phyloP scores from a whole-genome alignment of 1,140 invertebrate genomes.

The Cepaea nemoralis region DNA sequence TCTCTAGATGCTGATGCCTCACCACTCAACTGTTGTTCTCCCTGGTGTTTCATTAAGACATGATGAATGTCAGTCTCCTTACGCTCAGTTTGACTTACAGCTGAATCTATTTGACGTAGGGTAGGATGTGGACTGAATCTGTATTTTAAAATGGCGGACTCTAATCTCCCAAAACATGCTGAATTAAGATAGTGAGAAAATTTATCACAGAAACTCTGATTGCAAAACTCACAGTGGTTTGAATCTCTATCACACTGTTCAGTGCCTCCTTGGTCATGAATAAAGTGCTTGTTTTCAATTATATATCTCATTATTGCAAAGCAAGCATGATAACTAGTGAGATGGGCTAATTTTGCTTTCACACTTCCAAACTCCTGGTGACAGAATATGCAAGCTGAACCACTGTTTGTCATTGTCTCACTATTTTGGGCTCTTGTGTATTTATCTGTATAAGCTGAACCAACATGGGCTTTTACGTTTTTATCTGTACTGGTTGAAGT shows the following conservation, averaged over 20 bases:
- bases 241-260: neutral
- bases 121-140: neutral
- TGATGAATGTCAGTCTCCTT: neutral
- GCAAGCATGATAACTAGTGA: neutral
- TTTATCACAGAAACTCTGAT: neutral
- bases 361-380: neutral
- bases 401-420: neutral
- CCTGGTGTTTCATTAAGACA: neutral
- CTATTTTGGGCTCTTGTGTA: neutral
- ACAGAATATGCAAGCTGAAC: neutral
- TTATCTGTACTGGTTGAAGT: too few relatives aligned
- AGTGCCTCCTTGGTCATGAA: neutral
- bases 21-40: neutral
- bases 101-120: neutral
- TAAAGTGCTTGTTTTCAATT: neutral
- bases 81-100: neutral
- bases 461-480: too few relatives aligned
- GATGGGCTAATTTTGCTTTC: neutral
- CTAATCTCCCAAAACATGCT: neutral
- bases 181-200: neutral
- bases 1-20: neutral
- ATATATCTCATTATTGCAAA: neutral
- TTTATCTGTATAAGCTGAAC: neutral
- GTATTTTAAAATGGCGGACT: neutral
- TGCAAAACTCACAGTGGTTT: conserved; percentile 7